Percentiles rank a stretch among this genome's conserved stretches.
Evolutionary conservation across 2,113 vertebrate species (phyloP).

Genomic region (Malurus alboscapulatus): DNA sequence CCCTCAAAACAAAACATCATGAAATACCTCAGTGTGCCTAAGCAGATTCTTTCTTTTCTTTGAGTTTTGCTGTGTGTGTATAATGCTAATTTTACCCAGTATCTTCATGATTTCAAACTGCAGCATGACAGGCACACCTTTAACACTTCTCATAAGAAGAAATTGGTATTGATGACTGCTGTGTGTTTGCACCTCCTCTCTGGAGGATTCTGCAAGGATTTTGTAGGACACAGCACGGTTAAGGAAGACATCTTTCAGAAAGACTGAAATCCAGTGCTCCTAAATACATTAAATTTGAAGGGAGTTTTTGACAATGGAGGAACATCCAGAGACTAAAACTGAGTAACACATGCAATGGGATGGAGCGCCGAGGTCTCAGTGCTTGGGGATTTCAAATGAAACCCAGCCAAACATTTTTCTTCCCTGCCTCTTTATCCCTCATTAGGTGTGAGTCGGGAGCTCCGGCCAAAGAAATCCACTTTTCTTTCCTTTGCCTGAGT

Average conservation of each 20-base stretch:
- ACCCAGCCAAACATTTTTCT: not conserved
- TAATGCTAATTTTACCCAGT: not conserved
- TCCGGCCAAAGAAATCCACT: not conserved
- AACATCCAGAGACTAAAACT: not conserved
- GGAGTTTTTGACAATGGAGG: not conserved
- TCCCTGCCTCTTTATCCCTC: not conserved
- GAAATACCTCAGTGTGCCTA: not conserved
- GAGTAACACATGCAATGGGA: not conserved
- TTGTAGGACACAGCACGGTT: not conserved
- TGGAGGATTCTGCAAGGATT: not conserved
- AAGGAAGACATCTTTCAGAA: not conserved
- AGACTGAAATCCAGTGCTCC: not conserved
- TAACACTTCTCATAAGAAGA: not conserved
- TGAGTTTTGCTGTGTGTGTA: not conserved
- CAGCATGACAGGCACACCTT: not conserved
- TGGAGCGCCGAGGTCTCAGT: accelerated
- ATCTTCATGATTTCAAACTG: not conserved
- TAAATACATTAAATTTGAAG: not conserved
- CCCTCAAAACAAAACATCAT: not conserved
- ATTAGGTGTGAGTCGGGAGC: not conserved
- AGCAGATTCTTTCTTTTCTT: not conserved
- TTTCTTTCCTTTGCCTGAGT: not conserved
- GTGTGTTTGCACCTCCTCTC: not conserved
- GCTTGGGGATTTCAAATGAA: not conserved
- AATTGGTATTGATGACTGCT: not conserved